phyloP scores from a whole-genome alignment of 2,888 invertebrate genomes.

The Helicoverpa assulta region DNA sequence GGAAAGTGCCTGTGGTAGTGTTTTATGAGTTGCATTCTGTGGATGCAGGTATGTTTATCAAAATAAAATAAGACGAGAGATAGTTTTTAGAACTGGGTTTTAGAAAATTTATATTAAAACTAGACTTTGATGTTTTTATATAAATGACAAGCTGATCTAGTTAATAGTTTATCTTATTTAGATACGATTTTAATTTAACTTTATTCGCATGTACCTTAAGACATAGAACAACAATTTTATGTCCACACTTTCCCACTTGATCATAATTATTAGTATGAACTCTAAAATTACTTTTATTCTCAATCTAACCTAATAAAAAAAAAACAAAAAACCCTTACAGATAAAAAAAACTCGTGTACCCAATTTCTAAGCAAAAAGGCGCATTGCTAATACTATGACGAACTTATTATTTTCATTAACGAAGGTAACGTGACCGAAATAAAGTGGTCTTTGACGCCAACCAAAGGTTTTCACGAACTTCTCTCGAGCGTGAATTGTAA shows the following conservation, averaged over 20 bases:
- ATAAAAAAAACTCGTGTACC: slow-evolving; percentile 17
- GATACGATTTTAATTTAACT: no score
- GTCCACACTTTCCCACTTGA: no score
- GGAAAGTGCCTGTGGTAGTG: slow-evolving; percentile 20
- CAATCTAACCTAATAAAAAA: no score
- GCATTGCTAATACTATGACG: slow-evolving; percentile 66
- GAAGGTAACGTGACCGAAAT: slow-evolving; percentile 82
- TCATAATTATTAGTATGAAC: no score
- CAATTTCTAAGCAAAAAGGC: slow-evolving; percentile 39
- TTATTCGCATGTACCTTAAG: no score
- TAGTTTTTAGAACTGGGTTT: no score
- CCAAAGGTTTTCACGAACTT: slow-evolving; percentile 68
- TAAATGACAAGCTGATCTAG: neutral
- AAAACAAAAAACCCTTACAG: neutral
- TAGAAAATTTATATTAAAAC: no score
- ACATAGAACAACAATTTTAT: no score
- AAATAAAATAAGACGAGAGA: neutral
- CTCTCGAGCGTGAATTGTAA: slow-evolving; percentile 69
- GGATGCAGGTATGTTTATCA: neutral
- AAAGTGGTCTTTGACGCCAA: slow-evolving; percentile 75
- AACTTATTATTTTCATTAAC: slow-evolving; percentile 86
- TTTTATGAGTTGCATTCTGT: slow-evolving; percentile 1
- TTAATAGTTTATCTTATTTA: no score
- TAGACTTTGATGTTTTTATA: neutral
- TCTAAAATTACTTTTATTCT: no score